These are phyloP conservation scores for Pseudomyrmex sp. DNA, from an alignment of 1,140 invertebrate species.

Conservation along the genomic window DNA sequence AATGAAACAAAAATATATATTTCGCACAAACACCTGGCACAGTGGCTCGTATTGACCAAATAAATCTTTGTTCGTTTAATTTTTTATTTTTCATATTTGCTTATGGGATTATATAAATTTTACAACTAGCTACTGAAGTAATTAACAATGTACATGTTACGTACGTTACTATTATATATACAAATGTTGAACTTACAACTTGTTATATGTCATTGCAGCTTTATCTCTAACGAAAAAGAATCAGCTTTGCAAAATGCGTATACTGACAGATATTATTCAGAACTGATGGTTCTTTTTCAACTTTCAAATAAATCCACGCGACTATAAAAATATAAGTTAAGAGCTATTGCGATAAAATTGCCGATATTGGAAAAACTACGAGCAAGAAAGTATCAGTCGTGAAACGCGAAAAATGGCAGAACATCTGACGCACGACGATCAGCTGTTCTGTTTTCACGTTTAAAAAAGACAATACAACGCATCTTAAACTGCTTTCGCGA, in stretches of 20 bases:
- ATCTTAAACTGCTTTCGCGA: background rate
- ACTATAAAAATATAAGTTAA: slow-evolving; percentile 17
- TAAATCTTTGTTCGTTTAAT: too few species aligned
- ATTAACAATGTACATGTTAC: too few species aligned
- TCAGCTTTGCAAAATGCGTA: background rate
- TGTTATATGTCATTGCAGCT: too few species aligned
- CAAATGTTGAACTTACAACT: too few species aligned
- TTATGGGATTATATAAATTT: too few species aligned
- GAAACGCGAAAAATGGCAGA: slow-evolving; percentile 17
- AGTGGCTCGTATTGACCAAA: too few species aligned
- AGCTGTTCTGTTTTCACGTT: slow-evolving; percentile 29
- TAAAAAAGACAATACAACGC: background rate
- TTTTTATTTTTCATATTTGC: too few species aligned
- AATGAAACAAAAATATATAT: too few species aligned
- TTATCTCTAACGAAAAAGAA: too few species aligned
- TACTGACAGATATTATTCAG: background rate
- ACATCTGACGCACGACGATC: slow-evolving; percentile 26
- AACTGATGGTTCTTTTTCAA: background rate
- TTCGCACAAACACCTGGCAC: too few species aligned
- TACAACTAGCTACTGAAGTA: too few species aligned
- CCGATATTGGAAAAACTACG: slow-evolving; percentile 38
- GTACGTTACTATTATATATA: too few species aligned
- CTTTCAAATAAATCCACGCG: slow-evolving; percentile 24
- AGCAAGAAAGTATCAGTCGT: slow-evolving; percentile 1
- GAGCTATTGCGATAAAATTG: background rate